Base-by-base conservation (phyloP, 2,888 invertebrate species). In the Tetanocera ferruginea region DNA sequence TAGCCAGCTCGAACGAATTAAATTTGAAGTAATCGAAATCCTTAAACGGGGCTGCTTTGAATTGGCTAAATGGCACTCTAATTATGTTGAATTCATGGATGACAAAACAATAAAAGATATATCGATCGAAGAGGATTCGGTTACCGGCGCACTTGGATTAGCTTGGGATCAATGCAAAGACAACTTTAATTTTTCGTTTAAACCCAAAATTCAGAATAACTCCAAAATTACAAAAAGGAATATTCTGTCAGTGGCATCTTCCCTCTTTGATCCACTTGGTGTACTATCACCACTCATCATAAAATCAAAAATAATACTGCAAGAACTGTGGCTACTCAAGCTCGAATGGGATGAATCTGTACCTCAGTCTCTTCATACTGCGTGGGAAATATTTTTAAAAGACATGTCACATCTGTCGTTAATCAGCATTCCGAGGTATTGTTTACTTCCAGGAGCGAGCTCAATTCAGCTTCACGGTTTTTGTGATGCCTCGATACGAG, bases 241-340 rank as follows among this genome's bases (percentile, higher is more conserved):
- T 14, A 69, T 76, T 37, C 25, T 76, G 14, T 77, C 77, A 5
- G 43, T 76, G 5, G 75, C 72, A 19, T 76, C 78, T 3, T 60
- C 73, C 3, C 71, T 80, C 23, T 79, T 80, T 70, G 79, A 80
- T 62, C 74, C 78, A 11, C 51, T 79, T 31, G 77, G 78, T 8
- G 60, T 78, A 3, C 19, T 57, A 23, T 4, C 19, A 5, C 62
- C 73, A 6, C 1, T 73, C 2, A 4, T 60, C 23, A 43, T 62
- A 8, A 14, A 5, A 2, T 60, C 62, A n/a, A 73, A 73, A 62
- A 73, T 57, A n/a, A 73, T n/a, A n/a, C n/a, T n/a, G n/a, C n/a
- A n/a, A n/a, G 67, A 76, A 14, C 49, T 76, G 3, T 74, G 74
- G 74, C 51, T 74, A 5, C 17, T 49, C 4, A 75, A 75, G 28